Evolutionary conservation across 2,888 invertebrate species (phyloP), one percentile per base, ranked within the genome.

Genomic region (Thera obeliscata): DNA sequence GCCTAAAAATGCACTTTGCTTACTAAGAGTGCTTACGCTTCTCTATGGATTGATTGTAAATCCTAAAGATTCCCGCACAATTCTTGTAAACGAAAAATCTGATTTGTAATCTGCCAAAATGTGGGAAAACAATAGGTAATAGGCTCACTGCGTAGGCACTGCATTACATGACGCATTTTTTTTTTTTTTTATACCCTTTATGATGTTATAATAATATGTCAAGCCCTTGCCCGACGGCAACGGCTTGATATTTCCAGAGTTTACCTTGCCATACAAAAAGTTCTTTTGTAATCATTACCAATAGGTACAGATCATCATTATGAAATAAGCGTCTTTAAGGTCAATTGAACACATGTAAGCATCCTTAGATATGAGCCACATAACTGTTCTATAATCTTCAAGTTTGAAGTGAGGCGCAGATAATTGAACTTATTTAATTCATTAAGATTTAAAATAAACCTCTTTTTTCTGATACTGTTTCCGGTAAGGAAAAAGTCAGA

Each of bases 391-490:
- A 22, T 52, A 52, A 52, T 52, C 52, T 52, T 52, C 33, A 52
- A 52, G 33, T 52, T 52, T 52, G 33, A 52, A 33, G 33, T 52
- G 33, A 33, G 22, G 33, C 5, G 52, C 33, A 52, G 33, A 5
- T 52, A 52, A 22, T 22, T 52, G 33, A 52, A 52, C 8, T 52
- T 52, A 52, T 52, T 52, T 52, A 52, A 52, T 33, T 52, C 33
- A 33, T 22, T 52, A 12, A 52, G 33, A 33, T 52, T 52, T 52
- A 52, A 2, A 7, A 52, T 52, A 22, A 52, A 52, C 7, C 52
- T 52, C 22, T 22, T 52, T 33, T 52, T 52, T 6, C 52, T 33
- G 33, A 33, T 52, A 33, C 52, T 22, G 3, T 52, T 52, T 8
- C 33, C 52, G 7, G n/a, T 52, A 22, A 52, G 52, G 33, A 52